Evolutionary conservation across 2,888 invertebrate species (phyloP), one percentile per base, ranked within the genome.

Genomic region (Crioceris asparagi): DNA sequence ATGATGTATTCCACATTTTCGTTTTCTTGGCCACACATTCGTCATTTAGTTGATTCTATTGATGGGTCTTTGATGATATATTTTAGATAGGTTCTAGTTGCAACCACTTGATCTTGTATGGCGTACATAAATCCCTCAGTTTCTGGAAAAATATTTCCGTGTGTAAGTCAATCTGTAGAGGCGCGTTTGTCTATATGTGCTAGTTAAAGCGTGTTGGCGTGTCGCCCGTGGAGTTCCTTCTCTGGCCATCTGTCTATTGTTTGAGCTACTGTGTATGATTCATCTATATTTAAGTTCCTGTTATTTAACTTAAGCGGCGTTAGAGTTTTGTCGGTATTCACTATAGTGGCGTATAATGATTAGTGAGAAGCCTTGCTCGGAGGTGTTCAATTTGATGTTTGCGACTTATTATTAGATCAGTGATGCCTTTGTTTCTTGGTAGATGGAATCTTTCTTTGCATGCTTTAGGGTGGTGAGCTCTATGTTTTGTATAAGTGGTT

Each of bases 1-100:
- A 19, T 27, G 2, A 36, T 36, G 16, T 36, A 31, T 2, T 36
- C 23, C 4, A 29, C 30, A 2, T 2, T 17, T 17, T 30, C 30
- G 4, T 4, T 8, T 15, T 2, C 2, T 17, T 15, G 15, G 16
- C 17, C 4, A 16, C 30, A 15, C 11, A 7, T 17, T 10, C 30
- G 4, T 15, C 30, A 30, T 3, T 17, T 30, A 3, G 15, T 17
- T 6, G 4, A 6, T 27, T 5, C 5, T 8, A 30, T 5, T 2
- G 30, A 15, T 4, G 30, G 30, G 10, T 30, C 30, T 30, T 17
- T 30, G 2, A 30, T 5, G 14, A 30, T 30, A 10, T 17, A 30
- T 10, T 30, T 30, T 17, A 16, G 11, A 16, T 30, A 30, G 30
- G 15, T 30, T n/a, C 17, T 3, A 3, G 30, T 30, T 3, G 15